phyloP scores from a whole-genome alignment of 2,113 vertebrate species.

The Mesocricetus auratus region DNA sequence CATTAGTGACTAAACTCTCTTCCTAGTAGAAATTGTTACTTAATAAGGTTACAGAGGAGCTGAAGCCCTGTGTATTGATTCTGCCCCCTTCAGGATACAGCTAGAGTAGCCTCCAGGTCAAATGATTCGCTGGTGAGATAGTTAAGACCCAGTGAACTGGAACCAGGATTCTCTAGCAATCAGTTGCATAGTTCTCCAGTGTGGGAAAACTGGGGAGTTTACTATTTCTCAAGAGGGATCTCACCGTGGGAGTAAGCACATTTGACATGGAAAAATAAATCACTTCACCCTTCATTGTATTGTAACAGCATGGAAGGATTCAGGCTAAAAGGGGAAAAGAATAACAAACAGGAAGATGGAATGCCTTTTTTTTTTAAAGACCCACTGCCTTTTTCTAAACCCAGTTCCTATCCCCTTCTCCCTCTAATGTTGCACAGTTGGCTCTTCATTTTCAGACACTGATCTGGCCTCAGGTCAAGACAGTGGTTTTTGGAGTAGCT shows the following conservation, averaged over 20 bases:
- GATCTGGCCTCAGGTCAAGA: neutral
- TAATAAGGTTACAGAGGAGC: neutral
- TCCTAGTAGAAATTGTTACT: neutral
- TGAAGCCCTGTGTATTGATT: neutral
- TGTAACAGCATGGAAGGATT: neutral
- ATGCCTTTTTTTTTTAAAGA: neutral
- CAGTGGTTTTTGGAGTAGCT: constrained; percentile 40
- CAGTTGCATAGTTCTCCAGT: constrained; percentile 55
- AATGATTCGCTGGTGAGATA: constrained; percentile 57
- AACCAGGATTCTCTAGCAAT: constrained; percentile 64
- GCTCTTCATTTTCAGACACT: constrained; percentile 51
- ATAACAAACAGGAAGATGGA: neutral
- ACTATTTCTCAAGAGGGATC: constrained; percentile 59
- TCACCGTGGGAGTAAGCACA: constrained; percentile 9
- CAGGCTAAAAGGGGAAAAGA: neutral
- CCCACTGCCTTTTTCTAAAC: neutral
- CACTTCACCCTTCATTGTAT: neutral
- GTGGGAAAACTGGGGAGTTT: constrained; percentile 40
- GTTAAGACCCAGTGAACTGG: neutral
- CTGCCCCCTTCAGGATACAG: neutral
- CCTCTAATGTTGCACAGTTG: neutral
- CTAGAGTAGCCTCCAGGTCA: constrained; percentile 44
- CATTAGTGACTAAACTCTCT: neutral
- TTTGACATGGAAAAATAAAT: constrained; percentile 45
- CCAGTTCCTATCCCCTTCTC: neutral